Percentiles rank a stretch among this genome's conserved stretches.
Conservation (phyloP, 2,888 invertebrate genomes). For the Gibbula magus region DNA sequence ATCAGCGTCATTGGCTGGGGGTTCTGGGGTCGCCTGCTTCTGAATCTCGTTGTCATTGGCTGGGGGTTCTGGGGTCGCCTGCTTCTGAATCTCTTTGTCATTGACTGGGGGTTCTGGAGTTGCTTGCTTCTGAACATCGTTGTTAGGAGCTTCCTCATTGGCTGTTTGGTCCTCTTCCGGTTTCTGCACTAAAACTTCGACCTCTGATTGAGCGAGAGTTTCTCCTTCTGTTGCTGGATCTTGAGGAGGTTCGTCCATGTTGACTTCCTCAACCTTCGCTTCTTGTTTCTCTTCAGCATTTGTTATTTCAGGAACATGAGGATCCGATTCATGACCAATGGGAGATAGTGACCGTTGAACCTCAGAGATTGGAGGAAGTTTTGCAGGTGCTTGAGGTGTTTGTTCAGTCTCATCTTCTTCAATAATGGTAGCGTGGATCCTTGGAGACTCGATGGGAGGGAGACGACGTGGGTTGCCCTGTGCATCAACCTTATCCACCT, state of each 20-base stretch:
- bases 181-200: not conserved
- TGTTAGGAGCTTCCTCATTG: not conserved
- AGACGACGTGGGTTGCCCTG: slow-evolving; percentile 1
- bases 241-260: not conserved
- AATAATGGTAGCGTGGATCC: not conserved
- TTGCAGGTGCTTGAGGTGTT: not conserved
- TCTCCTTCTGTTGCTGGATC: not conserved
- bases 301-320: not conserved
- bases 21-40: not conserved
- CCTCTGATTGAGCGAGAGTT: too few species aligned
- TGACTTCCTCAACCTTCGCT: not conserved
- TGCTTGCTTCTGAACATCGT: not conserved
- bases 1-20: not conserved
- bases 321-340: not conserved
- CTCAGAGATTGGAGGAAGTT: not conserved
- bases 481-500: not conserved
- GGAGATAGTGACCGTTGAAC: not conserved
- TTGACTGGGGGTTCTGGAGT: not conserved
- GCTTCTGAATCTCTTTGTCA: not conserved
- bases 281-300: not conserved
- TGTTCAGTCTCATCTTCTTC: not conserved
- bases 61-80: not conserved
- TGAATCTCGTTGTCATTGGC: not conserved
- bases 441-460: not conserved
- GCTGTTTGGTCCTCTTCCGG: not conserved